Evolutionary conservation across 2,113 vertebrate genomes (phyloP).

Genomic region (Cheilinus undulatus): DNA sequence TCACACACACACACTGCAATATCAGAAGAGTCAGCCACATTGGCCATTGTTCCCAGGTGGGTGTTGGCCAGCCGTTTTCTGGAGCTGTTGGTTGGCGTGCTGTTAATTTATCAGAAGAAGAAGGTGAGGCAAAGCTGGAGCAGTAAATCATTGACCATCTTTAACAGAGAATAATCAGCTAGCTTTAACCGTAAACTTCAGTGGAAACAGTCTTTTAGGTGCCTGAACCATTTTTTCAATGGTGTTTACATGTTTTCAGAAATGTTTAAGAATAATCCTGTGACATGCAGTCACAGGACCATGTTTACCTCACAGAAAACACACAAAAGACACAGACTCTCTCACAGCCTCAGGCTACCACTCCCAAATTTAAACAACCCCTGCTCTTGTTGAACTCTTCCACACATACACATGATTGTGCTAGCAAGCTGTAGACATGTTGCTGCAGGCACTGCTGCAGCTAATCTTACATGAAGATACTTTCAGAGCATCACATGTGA

Average conservation of each 20-base stretch:
- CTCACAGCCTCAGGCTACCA: slow-evolving; percentile 70
- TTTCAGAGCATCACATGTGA: slow-evolving; percentile 16
- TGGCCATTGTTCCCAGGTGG: slow-evolving; percentile 55
- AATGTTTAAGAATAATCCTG: slow-evolving; percentile 3
- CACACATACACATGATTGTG: slow-evolving; percentile 35
- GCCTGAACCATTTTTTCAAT: not conserved
- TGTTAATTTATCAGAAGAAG: slow-evolving; percentile 23
- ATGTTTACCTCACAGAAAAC: slow-evolving; percentile 38
- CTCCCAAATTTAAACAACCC: slow-evolving; percentile 68
- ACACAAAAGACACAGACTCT: slow-evolving; percentile 23
- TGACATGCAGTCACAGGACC: slow-evolving; percentile 38
- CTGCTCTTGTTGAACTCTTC: slow-evolving; percentile 32
- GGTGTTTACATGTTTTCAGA: slow-evolving; percentile 19
- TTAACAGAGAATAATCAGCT: not conserved
- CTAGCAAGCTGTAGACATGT: slow-evolving; percentile 60
- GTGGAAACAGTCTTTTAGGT: not conserved
- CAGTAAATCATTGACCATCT: slow-evolving; percentile 51
- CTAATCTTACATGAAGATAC: slow-evolving; percentile 9
- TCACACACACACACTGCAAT: slow-evolving; percentile 16
- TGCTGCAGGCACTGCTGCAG: slow-evolving; percentile 61
- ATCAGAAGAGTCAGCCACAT: slow-evolving; percentile 28
- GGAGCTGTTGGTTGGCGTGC: slow-evolving; percentile 23
- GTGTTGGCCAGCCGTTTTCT: slow-evolving; percentile 31
- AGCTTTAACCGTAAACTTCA: not conserved
- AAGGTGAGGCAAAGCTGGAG: slow-evolving; percentile 10